Percentiles rank a stretch among this genome's conserved stretches.
Conservation (phyloP, 2,113 vertebrate species). For the Trematomus loennbergii region DNA sequence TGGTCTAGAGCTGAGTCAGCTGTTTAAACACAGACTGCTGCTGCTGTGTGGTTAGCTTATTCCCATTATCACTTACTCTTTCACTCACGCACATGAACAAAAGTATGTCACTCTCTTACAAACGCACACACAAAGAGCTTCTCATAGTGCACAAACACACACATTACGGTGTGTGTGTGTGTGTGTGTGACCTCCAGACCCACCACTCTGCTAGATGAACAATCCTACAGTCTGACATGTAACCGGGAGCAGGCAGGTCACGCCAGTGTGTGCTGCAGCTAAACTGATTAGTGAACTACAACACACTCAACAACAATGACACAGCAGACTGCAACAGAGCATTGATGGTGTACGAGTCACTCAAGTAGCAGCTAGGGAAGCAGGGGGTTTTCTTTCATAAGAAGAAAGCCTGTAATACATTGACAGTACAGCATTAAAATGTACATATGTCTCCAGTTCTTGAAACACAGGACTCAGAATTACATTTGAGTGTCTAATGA, state of each 20-base stretch:
- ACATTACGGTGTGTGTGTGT: not conserved
- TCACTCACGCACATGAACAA: constrained; percentile 7
- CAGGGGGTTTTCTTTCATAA: not conserved
- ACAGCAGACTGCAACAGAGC: constrained; percentile 4
- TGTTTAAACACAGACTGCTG: constrained; percentile 50
- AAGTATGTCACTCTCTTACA: constrained; percentile 34
- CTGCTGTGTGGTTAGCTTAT: constrained; percentile 44
- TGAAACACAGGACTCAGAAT: too few relatives aligned
- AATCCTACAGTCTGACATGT: constrained; percentile 37
- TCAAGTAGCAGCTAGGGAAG: not conserved
- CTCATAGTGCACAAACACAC: constrained; percentile 40
- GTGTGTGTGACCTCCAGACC: constrained; percentile 42
- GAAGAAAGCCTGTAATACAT: not conserved
- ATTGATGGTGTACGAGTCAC: not conserved
- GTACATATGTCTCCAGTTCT: not conserved
- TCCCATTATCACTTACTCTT: constrained; percentile 31
- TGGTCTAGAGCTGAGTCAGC: constrained; percentile 42
- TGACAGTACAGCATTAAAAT: not conserved
- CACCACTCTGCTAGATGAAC: constrained; percentile 37
- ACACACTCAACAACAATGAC: constrained; percentile 11
- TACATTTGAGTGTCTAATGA: not conserved
- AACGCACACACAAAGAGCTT: constrained; percentile 55
- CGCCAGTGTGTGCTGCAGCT: constrained; percentile 16
- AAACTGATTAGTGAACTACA: constrained; percentile 33
- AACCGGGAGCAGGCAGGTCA: constrained; percentile 36